These are phyloP conservation scores for Drosophila putrida DNA, from an alignment of 2,888 invertebrate species.

Conservation along the genomic window DNA sequence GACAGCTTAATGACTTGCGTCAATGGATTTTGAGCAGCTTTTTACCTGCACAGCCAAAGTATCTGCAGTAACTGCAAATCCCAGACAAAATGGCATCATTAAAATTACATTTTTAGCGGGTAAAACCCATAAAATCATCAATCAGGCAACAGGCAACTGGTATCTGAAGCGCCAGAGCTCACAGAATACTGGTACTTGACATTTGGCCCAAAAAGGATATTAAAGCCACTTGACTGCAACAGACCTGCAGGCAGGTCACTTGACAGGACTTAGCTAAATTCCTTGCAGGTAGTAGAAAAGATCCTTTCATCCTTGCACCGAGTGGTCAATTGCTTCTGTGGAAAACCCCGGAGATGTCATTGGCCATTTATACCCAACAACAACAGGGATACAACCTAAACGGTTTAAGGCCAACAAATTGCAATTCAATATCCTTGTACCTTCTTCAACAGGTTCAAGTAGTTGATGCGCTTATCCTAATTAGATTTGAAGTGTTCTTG, in stretches of 20 bases:
- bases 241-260: conserved; percentile 10
- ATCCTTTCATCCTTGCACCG: not conserved
- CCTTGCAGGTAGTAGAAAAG: conserved; percentile 22
- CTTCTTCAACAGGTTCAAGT: not conserved
- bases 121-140: conserved; percentile 80
- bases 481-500: conserved; percentile 57
- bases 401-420: conserved; percentile 7
- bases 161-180: conserved; percentile 6
- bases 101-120: conserved; percentile 64
- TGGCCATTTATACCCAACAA: conserved; percentile 17
- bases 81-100: conserved; percentile 72
- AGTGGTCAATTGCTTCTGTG: conserved; percentile 45
- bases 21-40: conserved; percentile 64
- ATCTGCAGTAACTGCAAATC: conserved; percentile 12
- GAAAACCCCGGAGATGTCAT: conserved; percentile 46
- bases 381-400: not conserved
- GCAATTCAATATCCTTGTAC: conserved; percentile 38
- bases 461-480: conserved; percentile 32
- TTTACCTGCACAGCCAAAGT: conserved; percentile 46
- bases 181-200: conserved; percentile 29
- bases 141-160: conserved; percentile 35
- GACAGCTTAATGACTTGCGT: conserved; percentile 73
- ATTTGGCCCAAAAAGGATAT: conserved; percentile 33
- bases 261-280: conserved; percentile 16
- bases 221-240: conserved; percentile 42